Evolutionary conservation across 2,888 invertebrate species (phyloP).

Genomic region (Disparrhopalites patrizii): DNA sequence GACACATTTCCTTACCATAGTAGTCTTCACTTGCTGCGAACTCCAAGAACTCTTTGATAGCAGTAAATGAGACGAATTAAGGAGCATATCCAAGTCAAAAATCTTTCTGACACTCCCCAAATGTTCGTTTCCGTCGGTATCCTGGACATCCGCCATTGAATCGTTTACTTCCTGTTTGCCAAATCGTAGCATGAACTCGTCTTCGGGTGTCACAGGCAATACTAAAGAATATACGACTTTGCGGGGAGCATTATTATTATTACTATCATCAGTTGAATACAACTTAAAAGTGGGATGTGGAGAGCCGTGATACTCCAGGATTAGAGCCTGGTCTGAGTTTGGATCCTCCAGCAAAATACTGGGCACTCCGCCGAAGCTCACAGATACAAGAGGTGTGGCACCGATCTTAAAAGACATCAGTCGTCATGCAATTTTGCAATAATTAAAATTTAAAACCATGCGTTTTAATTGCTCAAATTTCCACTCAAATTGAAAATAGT

Average conservation of each 20-base stretch:
- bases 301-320: conserved; percentile 12
- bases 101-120: background rate
- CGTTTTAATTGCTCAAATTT: too few species aligned
- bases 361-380: conserved; percentile 13
- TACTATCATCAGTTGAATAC: background rate
- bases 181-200: background rate
- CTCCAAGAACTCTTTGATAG: background rate
- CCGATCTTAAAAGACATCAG: conserved; percentile 14
- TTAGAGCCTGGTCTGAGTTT: conserved; percentile 3
- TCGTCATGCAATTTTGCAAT: too few species aligned
- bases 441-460: too few species aligned
- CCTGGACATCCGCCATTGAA: background rate
- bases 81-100: background rate
- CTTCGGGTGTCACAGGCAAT: background rate
- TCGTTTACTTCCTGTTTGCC: background rate
- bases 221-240: background rate
- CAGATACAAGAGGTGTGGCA: background rate
- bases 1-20: background rate
- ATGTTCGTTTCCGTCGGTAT: background rate
- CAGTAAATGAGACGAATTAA: conserved; percentile 15
- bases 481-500: too few species aligned
- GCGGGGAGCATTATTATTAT: too few species aligned
- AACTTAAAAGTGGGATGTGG: conserved; percentile 3
- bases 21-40: background rate
- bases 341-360: background rate